Evolutionary conservation across 2,797 vertebrate genomes (phyloP).

Genomic region (Danio albolineatus): DNA sequence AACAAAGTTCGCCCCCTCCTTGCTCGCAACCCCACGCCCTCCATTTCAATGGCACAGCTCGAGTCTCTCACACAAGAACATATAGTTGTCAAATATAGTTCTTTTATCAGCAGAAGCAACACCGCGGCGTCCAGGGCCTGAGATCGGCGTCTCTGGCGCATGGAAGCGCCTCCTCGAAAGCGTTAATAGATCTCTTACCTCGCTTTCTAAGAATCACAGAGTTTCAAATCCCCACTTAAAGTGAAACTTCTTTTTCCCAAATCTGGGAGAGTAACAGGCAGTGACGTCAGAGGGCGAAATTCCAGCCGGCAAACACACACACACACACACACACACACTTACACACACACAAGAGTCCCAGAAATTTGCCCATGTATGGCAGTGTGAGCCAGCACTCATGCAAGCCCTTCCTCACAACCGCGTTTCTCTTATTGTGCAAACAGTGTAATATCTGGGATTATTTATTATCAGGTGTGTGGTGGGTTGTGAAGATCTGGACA

Average conservation of each 20-base stretch:
- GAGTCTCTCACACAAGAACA: slow-evolving; percentile 66
- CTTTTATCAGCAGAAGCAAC: slow-evolving; percentile 15
- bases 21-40: slow-evolving; percentile 78
- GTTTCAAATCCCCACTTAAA: slow-evolving; percentile 79
- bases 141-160: slow-evolving; percentile 4
- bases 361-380: slow-evolving; percentile 88
- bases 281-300: slow-evolving; percentile 84
- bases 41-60: slow-evolving; percentile 70
- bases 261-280: slow-evolving; percentile 81
- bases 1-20: slow-evolving; percentile 52
- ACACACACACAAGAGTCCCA: slow-evolving; percentile 51
- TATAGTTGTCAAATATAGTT: slow-evolving; percentile 50
- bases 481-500: too few relatives aligned
- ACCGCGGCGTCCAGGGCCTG: slow-evolving; percentile 10
- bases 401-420: slow-evolving; percentile 56
- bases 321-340: slow-evolving; percentile 22
- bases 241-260: slow-evolving; percentile 82
- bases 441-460: slow-evolving; percentile 22
- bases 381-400: slow-evolving; percentile 72
- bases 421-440: slow-evolving; percentile 57
- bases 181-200: slow-evolving; percentile 75
- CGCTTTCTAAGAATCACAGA: slow-evolving; percentile 79
- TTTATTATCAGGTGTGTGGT: slow-evolving; percentile 20
- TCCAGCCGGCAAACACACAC: slow-evolving; percentile 73
- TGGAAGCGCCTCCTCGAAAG: slow-evolving; percentile 13